Conservation (phyloP, 2,888 invertebrate species). For the Fragum fragum region DNA sequence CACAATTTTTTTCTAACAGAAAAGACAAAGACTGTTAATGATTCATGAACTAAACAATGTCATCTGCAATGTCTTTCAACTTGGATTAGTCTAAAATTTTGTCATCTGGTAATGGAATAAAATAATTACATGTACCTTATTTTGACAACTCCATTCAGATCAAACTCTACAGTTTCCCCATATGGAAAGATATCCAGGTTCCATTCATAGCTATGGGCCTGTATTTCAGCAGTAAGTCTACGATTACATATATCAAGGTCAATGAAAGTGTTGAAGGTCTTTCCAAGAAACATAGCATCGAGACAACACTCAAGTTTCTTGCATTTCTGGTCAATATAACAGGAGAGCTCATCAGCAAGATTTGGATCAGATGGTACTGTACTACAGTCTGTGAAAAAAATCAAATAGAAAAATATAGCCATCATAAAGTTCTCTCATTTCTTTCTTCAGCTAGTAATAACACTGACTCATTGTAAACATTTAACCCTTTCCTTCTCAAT, state of each 20-base stretch:
- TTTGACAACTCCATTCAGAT: constrained; percentile 57
- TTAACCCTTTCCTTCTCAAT: no score
- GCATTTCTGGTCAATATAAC: constrained; percentile 54
- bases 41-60: no score
- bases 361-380: constrained; percentile 18
- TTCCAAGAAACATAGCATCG: constrained; percentile 41
- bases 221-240: constrained; percentile 49
- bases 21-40: no score
- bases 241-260: constrained; percentile 53
- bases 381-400: constrained; percentile 50
- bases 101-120: no score
- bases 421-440: no score
- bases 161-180: constrained; percentile 50
- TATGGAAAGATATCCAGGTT: constrained; percentile 42
- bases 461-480: no score
- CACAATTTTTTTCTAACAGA: no score
- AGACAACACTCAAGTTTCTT: constrained; percentile 60
- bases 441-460: no score
- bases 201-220: constrained; percentile 39
- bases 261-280: constrained; percentile 39
- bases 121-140: no score
- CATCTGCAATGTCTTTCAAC: no score
- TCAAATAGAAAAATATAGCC: background rate
- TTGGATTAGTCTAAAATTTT: no score
- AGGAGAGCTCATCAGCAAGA: constrained; percentile 40